Conservation (phyloP, 2,113 vertebrate species). For the Nycticebus coucang region DNA sequence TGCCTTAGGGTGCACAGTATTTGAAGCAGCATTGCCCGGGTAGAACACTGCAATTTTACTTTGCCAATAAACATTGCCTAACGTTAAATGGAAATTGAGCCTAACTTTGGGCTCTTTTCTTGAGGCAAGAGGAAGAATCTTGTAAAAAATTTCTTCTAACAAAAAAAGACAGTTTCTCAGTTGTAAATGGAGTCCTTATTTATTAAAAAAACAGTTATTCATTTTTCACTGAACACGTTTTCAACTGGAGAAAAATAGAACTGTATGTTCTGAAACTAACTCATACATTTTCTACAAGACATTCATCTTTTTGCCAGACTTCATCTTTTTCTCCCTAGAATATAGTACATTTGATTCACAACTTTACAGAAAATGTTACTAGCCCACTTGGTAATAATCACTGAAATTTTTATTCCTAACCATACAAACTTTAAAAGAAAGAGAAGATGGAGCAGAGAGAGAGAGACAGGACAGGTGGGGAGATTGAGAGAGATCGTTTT, state of each 20-base stretch:
- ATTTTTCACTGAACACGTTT: conserved; percentile 62
- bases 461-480: too few relatives aligned
- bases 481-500: not conserved
- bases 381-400: not conserved
- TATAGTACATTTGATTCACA: conserved; percentile 54
- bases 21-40: not conserved
- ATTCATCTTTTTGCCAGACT: conserved; percentile 63
- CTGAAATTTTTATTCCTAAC: conserved; percentile 10
- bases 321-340: conserved; percentile 2
- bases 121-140: conserved; percentile 22
- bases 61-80: conserved; percentile 28
- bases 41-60: not conserved
- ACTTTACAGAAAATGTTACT: not conserved
- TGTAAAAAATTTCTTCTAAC: conserved; percentile 42
- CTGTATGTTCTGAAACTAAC: conserved; percentile 68
- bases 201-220: conserved; percentile 64
- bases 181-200: conserved; percentile 71
- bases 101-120: not conserved
- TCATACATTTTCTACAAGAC: conserved; percentile 33
- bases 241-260: conserved; percentile 65
- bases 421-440: not conserved
- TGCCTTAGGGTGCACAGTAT: not conserved
- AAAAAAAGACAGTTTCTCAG: not conserved
- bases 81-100: not conserved
- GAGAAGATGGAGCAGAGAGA: not conserved